phyloP scores from a whole-genome alignment of 2,113 vertebrate species.

The Axis porcinus region DNA sequence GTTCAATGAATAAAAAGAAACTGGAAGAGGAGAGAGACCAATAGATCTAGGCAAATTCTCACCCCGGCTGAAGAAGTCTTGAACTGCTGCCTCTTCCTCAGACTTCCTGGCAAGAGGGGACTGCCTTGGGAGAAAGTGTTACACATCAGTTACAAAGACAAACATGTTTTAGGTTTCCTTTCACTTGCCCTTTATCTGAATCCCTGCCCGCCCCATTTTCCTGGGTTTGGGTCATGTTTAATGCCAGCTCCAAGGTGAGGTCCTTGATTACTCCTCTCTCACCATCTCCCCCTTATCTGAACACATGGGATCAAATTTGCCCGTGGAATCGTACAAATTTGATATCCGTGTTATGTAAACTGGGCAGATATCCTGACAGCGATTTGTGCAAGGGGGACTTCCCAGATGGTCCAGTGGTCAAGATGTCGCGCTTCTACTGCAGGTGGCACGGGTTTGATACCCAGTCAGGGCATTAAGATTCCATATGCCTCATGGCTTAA shows the following conservation, averaged over 20 bases:
- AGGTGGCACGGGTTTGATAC: background rate
- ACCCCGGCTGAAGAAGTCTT: background rate
- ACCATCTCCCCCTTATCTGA: background rate
- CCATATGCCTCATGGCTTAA: background rate
- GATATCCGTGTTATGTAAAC: background rate
- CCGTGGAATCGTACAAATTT: background rate
- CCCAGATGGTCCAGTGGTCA: background rate
- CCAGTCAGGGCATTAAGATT: background rate
- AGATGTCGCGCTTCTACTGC: rapidly evolving
- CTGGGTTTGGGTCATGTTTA: background rate
- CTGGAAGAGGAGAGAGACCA: background rate
- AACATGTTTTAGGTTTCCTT: background rate
- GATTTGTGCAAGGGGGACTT: background rate
- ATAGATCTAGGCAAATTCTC: background rate
- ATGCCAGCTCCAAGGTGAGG: background rate
- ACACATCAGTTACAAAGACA: background rate
- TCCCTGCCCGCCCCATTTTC: background rate
- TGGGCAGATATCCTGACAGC: background rate
- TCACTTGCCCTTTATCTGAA: background rate
- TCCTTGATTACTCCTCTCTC: background rate
- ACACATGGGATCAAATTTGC: background rate
- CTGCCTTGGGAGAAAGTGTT: background rate
- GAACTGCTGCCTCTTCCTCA: background rate
- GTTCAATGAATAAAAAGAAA: background rate
- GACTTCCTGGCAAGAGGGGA: background rate